A percentile compares a stretch with the other conserved stretches of the same genome.
Conservation (phyloP, 1,140 invertebrate species). For the Pseudomyrmex dendroicus region DNA sequence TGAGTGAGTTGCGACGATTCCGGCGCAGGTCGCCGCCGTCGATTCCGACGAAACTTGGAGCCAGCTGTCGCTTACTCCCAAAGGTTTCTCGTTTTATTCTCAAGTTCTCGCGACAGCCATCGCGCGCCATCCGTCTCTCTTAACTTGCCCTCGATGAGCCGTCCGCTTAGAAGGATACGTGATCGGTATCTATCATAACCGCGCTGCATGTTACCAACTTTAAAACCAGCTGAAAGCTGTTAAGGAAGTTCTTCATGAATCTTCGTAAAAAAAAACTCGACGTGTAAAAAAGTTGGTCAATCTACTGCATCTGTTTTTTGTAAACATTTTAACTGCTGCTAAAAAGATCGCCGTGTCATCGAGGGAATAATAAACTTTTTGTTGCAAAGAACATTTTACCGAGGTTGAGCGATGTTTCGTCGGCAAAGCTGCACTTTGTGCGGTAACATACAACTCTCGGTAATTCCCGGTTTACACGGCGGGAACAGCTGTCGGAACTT, state of each 20-base stretch:
- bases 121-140: constrained; percentile 10
- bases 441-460: not conserved
- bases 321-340: not conserved
- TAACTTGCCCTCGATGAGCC: constrained; percentile 13
- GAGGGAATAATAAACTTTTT: no score
- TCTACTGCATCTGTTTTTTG: not conserved
- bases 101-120: constrained; percentile 52
- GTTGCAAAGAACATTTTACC: no score
- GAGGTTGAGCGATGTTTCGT: not conserved
- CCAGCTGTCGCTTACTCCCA: constrained; percentile 72
- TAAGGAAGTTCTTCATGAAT: not conserved
- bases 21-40: constrained; percentile 43
- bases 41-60: constrained; percentile 68
- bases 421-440: not conserved
- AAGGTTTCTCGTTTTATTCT: constrained; percentile 67
- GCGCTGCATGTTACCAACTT: not conserved
- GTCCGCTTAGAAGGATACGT: constrained; percentile 47
- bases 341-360: not conserved
- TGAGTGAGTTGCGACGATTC: constrained; percentile 72
- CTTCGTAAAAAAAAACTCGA: not conserved
- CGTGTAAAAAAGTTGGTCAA: not conserved
- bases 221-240: not conserved
- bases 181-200: constrained; percentile 56
- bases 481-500: constrained; percentile 50
- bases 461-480: constrained; percentile 28